Evolutionary conservation across 37 sponge, comb jelly and placozoan species (phyloP), one percentile per base, ranked within the genome.

Genomic region (Lycopodina hypogea): DNA sequence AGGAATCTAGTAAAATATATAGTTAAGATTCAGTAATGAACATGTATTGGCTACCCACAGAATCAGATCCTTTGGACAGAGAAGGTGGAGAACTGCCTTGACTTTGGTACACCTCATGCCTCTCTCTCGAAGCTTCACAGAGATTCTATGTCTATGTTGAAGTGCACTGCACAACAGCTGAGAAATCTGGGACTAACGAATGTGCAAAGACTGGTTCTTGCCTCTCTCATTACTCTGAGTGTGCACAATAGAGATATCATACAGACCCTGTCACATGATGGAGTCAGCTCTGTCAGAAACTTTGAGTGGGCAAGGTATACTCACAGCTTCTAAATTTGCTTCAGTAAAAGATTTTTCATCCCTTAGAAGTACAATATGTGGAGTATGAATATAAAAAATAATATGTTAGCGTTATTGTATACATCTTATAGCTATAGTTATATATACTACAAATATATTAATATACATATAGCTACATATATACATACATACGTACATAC

Each of bases 271-370:
- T 3, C 83, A 11, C 55, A 51, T 9, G 78, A 71, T 34, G 50
- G 53, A 17, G 78, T 90, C 32, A 36, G 65, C 40, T 75, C 62
- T 28, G 14, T 28, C 11, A 83, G 58, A 15, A 83, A 86, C 68
- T 90, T 90, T 78, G 83, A 90, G 26, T 90, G 91, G 91, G 50
- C 65, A 22, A 78, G 87, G 86, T 85, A 60, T n/a, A n/a, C n/a
- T n/a, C n/a, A n/a, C n/a, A n/a, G n/a, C n/a, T n/a, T n/a, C n/a
- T n/a, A n/a, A n/a, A n/a, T n/a, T n/a, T n/a, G n/a, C n/a, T n/a
- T n/a, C n/a, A n/a, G n/a, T n/a, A n/a, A n/a, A 18, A 81, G 55
- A 21, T 3, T n/a, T 11, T 9, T 9, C 28, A 62, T 11, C 26
- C 9, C 64, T 11, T 17, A 42, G 28, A 45, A 50, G 2, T n/a